Percentiles rank a stretch among this genome's conserved stretches.
Conservation (phyloP, 2,113 vertebrate genomes). For the rat (Rattus norvegicus) region DNA sequence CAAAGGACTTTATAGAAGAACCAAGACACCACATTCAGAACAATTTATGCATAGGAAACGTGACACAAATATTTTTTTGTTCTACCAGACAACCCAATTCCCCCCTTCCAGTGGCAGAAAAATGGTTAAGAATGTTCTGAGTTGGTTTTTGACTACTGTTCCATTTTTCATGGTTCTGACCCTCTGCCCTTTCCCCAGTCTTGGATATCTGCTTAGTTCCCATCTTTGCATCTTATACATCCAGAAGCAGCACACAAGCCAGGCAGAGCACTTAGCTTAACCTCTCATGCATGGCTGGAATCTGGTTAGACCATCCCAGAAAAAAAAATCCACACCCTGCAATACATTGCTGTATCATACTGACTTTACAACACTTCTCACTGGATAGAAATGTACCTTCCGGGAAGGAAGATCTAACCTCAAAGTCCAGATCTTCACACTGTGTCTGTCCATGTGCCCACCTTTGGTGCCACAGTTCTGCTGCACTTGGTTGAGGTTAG, state of each 20-base stretch:
- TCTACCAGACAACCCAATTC: constrained; percentile 53
- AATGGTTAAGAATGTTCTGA: neutral
- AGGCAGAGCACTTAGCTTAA: neutral
- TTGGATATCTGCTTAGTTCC: neutral
- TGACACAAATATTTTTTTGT: constrained; percentile 61
- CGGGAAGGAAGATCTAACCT: neutral
- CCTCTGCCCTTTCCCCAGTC: neutral
- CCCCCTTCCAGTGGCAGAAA: neutral
- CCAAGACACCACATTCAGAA: neutral
- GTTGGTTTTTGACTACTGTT: constrained; percentile 7
- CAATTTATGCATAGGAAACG: constrained; percentile 63
- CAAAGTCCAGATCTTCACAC: neutral
- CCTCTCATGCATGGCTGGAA: neutral
- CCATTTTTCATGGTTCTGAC: neutral
- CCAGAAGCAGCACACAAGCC: neutral
- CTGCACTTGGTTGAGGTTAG: neutral
- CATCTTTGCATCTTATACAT: neutral
- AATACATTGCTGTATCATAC: neutral
- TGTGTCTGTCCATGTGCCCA: neutral
- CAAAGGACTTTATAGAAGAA: constrained; percentile 60
- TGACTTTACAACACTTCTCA: neutral
- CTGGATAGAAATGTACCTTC: neutral
- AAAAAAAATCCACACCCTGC: neutral
- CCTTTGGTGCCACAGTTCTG: neutral
- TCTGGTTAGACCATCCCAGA: neutral